phyloP scores from a whole-genome alignment of 2,888 invertebrate species.

The Acanthopleura granulata region DNA sequence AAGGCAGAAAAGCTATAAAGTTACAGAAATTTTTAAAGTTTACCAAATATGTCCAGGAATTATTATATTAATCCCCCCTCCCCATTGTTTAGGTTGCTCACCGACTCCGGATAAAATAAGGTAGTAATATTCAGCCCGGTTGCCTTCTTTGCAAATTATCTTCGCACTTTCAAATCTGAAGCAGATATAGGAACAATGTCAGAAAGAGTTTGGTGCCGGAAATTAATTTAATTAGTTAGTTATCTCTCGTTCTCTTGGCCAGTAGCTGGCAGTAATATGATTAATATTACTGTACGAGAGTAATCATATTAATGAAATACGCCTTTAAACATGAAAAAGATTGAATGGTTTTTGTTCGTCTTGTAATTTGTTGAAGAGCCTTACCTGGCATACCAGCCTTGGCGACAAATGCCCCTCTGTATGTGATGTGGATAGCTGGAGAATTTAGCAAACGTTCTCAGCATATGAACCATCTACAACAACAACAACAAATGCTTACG shows the following conservation, averaged over 20 bases:
- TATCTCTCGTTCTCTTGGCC: no score
- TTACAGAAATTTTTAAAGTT: no score
- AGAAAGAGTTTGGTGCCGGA: not conserved
- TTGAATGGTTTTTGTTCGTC: no score
- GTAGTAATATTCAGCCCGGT: constrained; percentile 42
- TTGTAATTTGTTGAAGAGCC: not conserved
- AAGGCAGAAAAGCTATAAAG: no score
- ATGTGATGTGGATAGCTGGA: constrained; percentile 41
- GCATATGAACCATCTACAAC: constrained; percentile 38
- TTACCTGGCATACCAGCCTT: constrained; percentile 45
- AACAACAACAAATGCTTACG: not conserved
- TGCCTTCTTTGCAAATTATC: constrained; percentile 42
- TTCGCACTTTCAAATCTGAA: constrained; percentile 42
- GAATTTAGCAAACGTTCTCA: constrained; percentile 37
- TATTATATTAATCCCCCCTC: not conserved
- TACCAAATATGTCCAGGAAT: no score
- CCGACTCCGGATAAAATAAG: constrained; percentile 43
- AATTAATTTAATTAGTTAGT: no score
- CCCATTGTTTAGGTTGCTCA: constrained; percentile 25
- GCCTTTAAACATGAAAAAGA: no score
- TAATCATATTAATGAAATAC: no score
- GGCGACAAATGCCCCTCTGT: constrained; percentile 37
- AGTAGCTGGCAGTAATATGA: no score
- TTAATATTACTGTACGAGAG: no score
- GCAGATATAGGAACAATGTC: not conserved